Percentiles rank a stretch among this genome's conserved stretches.
Conservation (phyloP, 2,113 vertebrate genomes). For the Actenoides hombroni region DNA sequence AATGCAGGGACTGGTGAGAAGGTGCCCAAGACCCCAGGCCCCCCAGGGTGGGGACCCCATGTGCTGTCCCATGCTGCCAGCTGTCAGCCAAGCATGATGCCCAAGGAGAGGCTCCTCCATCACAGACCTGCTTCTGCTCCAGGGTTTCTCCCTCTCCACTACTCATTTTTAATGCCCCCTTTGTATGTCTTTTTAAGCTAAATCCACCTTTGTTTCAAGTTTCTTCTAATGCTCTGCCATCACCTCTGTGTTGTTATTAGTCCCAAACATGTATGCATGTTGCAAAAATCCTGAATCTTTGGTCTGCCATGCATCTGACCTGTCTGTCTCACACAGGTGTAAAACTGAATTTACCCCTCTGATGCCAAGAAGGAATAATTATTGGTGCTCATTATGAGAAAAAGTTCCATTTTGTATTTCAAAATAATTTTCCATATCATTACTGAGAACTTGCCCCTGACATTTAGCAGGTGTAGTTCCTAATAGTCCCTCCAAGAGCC, state of each 20-base stretch:
- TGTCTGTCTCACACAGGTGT: background rate
- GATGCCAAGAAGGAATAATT: background rate
- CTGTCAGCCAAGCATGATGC: accelerated
- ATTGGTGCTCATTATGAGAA: background rate
- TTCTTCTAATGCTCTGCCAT: background rate
- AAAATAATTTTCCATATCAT: background rate
- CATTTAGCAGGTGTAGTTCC: background rate
- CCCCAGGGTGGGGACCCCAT: accelerated
- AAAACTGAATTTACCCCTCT: background rate
- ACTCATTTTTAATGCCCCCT: background rate
- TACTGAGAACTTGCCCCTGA: background rate
- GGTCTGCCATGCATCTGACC: accelerated
- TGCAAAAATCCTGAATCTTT: background rate
- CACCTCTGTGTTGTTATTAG: background rate
- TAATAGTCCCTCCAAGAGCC: background rate
- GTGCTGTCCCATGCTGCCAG: background rate
- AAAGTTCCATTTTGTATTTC: background rate
- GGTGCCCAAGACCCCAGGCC: accelerated
- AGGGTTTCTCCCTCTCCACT: background rate
- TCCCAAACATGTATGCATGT: accelerated
- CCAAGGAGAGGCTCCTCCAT: accelerated
- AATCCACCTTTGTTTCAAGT: background rate
- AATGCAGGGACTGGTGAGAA: background rate
- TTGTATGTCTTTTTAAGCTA: background rate
- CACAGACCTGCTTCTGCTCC: background rate